These are phyloP conservation scores for Globodera rostochiensis DNA, from an alignment of 1,140 invertebrate species.

Conservation along the genomic window DNA sequence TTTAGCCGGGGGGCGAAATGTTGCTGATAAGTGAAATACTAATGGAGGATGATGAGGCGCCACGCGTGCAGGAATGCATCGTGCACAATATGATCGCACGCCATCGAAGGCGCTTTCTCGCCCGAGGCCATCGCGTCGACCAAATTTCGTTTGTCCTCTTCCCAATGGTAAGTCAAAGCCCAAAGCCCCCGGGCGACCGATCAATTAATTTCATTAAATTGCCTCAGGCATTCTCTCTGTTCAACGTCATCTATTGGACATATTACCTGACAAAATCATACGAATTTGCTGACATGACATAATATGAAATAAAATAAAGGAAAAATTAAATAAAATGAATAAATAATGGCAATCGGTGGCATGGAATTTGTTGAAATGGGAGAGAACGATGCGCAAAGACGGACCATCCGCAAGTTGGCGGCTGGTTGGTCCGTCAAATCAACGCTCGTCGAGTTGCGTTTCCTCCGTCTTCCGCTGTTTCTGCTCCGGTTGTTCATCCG, in stretches of 20 bases:
- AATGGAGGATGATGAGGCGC: neutral
- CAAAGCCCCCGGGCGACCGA: neutral
- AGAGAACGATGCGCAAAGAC: neutral
- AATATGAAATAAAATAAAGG: neutral
- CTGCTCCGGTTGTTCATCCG: neutral
- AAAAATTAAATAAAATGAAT: neutral
- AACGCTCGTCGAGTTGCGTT: too few species aligned
- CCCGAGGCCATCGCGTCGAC: constrained; percentile 41
- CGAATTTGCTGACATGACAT: neutral
- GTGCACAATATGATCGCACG: constrained; percentile 7
- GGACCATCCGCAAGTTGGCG: neutral
- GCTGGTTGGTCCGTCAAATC: too few species aligned
- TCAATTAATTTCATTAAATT: neutral
- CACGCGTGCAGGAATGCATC: constrained; percentile 33
- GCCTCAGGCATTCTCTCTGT: constrained; percentile 75
- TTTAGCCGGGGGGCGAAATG: constrained; percentile 7
- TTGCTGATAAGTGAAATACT: constrained; percentile 15
- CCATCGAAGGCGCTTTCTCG: constrained; percentile 31
- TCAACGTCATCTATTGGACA: constrained; percentile 84
- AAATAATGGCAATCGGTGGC: neutral
- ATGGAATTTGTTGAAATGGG: neutral
- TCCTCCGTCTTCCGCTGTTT: too few species aligned
- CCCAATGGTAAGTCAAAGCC: constrained; percentile 44
- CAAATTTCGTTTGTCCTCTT: constrained; percentile 47
- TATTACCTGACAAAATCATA: constrained; percentile 48